Conservation (phyloP, 2,797 vertebrate species). For the Pyrocephalus nanus region DNA sequence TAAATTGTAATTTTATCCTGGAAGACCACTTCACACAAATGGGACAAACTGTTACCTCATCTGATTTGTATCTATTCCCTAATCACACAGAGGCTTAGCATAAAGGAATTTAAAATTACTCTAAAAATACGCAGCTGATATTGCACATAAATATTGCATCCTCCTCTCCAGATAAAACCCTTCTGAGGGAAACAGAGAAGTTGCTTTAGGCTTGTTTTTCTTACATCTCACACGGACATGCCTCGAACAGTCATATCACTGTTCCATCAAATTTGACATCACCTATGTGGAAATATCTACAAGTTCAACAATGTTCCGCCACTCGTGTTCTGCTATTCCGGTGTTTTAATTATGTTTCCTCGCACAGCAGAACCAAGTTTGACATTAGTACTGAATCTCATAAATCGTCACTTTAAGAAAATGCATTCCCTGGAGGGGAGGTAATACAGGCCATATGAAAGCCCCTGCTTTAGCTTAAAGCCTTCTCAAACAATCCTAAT, state of each 20-base stretch:
- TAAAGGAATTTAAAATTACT: slow-evolving; percentile 6
- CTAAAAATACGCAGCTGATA: slow-evolving; percentile 17
- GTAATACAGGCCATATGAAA: background rate
- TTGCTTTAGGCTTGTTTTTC: background rate
- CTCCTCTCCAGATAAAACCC: background rate
- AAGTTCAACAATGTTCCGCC: background rate
- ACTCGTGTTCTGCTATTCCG: background rate
- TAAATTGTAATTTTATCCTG: slow-evolving; percentile 60
- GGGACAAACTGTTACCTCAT: slow-evolving; percentile 37
- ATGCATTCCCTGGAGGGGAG: background rate
- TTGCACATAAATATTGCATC: background rate
- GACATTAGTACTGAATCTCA: background rate
- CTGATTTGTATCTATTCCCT: slow-evolving; percentile 40
- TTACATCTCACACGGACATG: background rate
- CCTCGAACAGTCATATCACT: background rate
- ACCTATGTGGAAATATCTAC: background rate
- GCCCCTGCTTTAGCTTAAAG: background rate
- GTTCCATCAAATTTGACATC: slow-evolving; percentile 7
- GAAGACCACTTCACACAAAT: slow-evolving; percentile 22
- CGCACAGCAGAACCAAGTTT: background rate
- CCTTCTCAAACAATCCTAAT: background rate
- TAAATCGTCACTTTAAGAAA: slow-evolving; percentile 18
- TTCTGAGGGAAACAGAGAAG: background rate
- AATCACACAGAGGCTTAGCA: slow-evolving; percentile 4
- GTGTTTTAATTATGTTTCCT: background rate